Evolutionary conservation across 2,888 invertebrate species (phyloP), one percentile per base, ranked within the genome.

Genomic region (Pimpla rufipes): DNA sequence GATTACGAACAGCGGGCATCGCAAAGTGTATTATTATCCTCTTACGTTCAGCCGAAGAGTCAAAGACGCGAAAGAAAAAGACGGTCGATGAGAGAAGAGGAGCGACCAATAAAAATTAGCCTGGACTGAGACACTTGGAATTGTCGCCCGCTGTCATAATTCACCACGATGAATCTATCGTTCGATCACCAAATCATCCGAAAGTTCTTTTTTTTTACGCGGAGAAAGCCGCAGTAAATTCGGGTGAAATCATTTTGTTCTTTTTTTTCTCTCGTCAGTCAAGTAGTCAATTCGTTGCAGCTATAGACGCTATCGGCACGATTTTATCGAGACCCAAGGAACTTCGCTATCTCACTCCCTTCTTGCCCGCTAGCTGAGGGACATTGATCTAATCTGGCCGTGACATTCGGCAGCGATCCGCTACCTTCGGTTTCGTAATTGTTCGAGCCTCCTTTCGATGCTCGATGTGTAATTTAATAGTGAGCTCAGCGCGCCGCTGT

Each of bases 301-400:
- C 4, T 59, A 35, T 35, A 35, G n/a, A 13, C 18, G 16, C 29
- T 45, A 10, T 35, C 16, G 45, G 42, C 29, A 16, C 45, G 59
- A 35, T 47, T 59, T 47, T 29, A 13, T 59, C 59, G 35, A 73
- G 1, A 50, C 47, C 7, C 40, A n/a, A 40, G 23, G 23, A 23
- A 29, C 18, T 11, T 7, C 29, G 10, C 57, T 57, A 57, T 29
- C 57, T n/a, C 57, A 5, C 16, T 59, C 59, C 29, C 35, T 35
- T 47, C 16, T 6, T 50, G 4, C 18, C 10, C 35, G 3, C 74
- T 21, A 21, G 37, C 21, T 37, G 47, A 47, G 62, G 62, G 62
- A 74, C 78, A 78, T 74, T 78, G 78, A 78, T 78, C 81, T 70
- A 78, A 78, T 78, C 40, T 59, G 78, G n/a, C 78, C 74, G 42